Evolutionary conservation across 2,113 vertebrate species (phyloP), one percentile per base, ranked within the genome.

Genomic region (Bos javanicus): DNA sequence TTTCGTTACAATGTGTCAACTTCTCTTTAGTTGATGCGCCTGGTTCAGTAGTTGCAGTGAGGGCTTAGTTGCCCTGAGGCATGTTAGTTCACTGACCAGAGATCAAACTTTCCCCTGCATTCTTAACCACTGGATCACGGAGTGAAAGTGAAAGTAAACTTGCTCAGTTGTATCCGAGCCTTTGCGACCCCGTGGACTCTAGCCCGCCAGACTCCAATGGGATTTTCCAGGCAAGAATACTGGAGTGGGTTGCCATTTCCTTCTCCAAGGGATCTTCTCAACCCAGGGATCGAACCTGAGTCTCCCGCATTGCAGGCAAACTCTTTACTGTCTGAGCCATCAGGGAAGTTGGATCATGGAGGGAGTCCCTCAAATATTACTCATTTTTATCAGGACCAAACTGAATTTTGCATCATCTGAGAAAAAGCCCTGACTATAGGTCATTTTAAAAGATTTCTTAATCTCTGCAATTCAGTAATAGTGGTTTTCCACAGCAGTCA

Each of bases 391-490:
- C 81, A 88, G 57, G 17, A 91, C 52, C 46, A 71, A 91, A 50
- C 26, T 26, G 92, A 60, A 64, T 85, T 87, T 33, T 60, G 74
- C 71, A 12, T 82, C 43, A 83, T 26, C 10, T 85, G 81, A 93
- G 74, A 74, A 48, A 87, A 57, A 87, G 56, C 56, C 21, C 1
- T n/a, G 33, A 82, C 48, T 57, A 17, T 30, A 43, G 80, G 71
- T 78, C 60, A 71, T 57, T 95, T 67, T 17, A 54, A 90, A 91
- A 25, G 16, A 9, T 50, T 60, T n/a, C 5, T 74, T 54, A 19
- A 57, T 90, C n/a, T n/a, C 33, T 62, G 19, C 33, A 90, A 90
- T 36, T 91, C 62, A 56, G 48, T 95, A 83, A 87, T 36, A 43
- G 46, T 89, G 56, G 39, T 67, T 88, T 94, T 82, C 92, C 90